phyloP scores from a whole-genome alignment of 2,113 vertebrate genomes.

The Oncorhynchus keta region DNA sequence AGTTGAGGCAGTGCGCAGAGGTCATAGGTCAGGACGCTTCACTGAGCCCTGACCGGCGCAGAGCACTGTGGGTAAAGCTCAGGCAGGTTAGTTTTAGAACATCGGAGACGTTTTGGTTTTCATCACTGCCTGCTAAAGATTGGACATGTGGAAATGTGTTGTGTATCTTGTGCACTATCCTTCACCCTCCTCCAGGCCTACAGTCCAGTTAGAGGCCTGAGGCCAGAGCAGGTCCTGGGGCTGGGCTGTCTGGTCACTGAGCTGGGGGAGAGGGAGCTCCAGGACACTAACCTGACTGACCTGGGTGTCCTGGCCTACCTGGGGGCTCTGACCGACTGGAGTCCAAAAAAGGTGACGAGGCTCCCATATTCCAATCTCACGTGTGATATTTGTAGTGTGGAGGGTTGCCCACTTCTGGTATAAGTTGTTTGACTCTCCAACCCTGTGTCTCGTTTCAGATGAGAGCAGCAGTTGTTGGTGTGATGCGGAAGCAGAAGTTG shows the following conservation, averaged over 20 bases:
- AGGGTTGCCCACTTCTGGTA: not conserved
- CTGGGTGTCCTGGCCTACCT: constrained; percentile 75
- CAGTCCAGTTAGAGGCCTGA: constrained; percentile 68
- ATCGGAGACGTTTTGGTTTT: too few relatives aligned
- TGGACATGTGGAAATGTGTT: not conserved
- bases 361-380: not conserved
- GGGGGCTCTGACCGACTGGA: constrained; percentile 79
- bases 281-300: constrained; percentile 70
- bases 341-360: constrained; percentile 69
- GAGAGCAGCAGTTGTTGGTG: constrained; percentile 70
- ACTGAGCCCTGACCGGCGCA: constrained; percentile 74
- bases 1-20: constrained; percentile 77
- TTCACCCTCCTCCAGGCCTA: constrained; percentile 65
- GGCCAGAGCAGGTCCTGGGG: constrained; percentile 74
- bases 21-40: constrained; percentile 75
- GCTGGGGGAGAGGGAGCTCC: constrained; percentile 80
- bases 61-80: constrained; percentile 75
- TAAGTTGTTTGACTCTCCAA: not conserved
- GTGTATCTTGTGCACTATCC: not conserved
- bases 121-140: not conserved
- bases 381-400: not conserved
- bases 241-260: constrained; percentile 78
- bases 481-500: constrained; percentile 67
- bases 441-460: constrained; percentile 65
- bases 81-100: constrained; percentile 70